Base-by-base conservation (phyloP, 2,797 vertebrate genomes). In the Champsocephalus esox region DNA sequence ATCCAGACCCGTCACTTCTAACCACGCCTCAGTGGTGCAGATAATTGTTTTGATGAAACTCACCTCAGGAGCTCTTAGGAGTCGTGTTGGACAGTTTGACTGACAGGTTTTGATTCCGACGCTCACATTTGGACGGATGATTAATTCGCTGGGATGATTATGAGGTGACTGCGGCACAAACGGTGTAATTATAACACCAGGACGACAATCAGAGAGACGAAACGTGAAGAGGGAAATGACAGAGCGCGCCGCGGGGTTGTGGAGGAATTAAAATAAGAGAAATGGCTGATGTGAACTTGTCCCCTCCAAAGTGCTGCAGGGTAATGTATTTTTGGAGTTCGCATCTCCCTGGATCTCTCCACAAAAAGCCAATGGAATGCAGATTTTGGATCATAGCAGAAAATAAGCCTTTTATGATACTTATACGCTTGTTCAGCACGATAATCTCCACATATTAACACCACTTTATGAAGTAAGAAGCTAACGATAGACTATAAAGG, bases 111-210 rank as follows among this genome's bases (percentile, higher is more conserved):
- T 73, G 65, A 77, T 60, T 79, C 59, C 58, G 59, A 77, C 75
- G 68, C 46, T 79, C 38, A 69, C 68, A 73, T 77, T 63, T 80
- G 60, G 74, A 70, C 24, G 65, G 80, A 84, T 91, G 82, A 85
- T 87, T 81, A 74, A 54, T 71, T 66, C 5, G 44, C 79, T 3
- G 51, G 82, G 80, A 85, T 90, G 89, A 92, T 92, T 77, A 45
- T 52, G 57, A 70, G 68, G 65, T 19, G 68, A 69, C 80, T 64
- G 58, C 5, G 32, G 61, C 2, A 48, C 77, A 70, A 52, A 63
- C 19, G 45, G 60, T 77, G 43, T 81, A 85, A 91, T 92, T 90
- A 88, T 69, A 86, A 70, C 82, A 45, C 56, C 70, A 45, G 77
- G 81, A 71, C 48, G 80, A 87, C 68, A 86, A 85, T 93, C 87